Base-by-base conservation (phyloP, 2,797 vertebrate species). In the Tragelaphus oryx region DNA sequence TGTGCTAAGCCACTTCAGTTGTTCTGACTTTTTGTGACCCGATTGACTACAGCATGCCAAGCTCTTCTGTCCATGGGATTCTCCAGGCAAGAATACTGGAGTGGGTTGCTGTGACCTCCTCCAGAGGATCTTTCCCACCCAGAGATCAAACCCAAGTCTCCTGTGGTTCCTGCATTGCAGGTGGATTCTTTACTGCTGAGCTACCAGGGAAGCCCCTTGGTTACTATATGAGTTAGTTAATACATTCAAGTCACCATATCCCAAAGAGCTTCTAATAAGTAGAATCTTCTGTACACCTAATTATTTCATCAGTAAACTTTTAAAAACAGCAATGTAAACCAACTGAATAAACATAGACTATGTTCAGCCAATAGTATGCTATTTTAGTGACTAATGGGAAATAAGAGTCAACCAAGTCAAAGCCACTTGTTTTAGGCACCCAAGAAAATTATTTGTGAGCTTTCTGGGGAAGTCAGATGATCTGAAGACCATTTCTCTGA, bases 271-370 rank as follows among this genome's bases (percentile, higher is more conserved):
- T 85, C 14, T 28, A 82, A 62, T 86, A 95, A 87, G 24, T 10
- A 85, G 59, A 94, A 83, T 92, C 28, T 1, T 93, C 52, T 55
- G 2, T 65, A 82, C 18, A 18, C 60, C 24, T 96, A 75, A 93
- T 81, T 95, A 91, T 78, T 88, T 96, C 54, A 94, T 80, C 13
- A 87, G 68, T 59, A 84, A 95, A 87, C 20, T 46, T 89, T 95
- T 95, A 82, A 90, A 96, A 5, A 37, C 2, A 33, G 65, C 26
- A 88, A 4, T 33, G 50, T 18, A 92, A 48, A n/a, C 9, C 50
- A 96, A n/a, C 44, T 46, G 24, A 71, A 68, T 62, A 88, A 86
- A 48, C 10, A 55, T 50, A 93, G 30, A 84, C 18, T 75, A 14
- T 17, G 18, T 59, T 92, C 28, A 50, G 12, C 44, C 62, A 83